These are phyloP conservation scores for Hypocryptadius cinnamomeus DNA, from an alignment of 2,113 vertebrate species.

Conservation along the genomic window DNA sequence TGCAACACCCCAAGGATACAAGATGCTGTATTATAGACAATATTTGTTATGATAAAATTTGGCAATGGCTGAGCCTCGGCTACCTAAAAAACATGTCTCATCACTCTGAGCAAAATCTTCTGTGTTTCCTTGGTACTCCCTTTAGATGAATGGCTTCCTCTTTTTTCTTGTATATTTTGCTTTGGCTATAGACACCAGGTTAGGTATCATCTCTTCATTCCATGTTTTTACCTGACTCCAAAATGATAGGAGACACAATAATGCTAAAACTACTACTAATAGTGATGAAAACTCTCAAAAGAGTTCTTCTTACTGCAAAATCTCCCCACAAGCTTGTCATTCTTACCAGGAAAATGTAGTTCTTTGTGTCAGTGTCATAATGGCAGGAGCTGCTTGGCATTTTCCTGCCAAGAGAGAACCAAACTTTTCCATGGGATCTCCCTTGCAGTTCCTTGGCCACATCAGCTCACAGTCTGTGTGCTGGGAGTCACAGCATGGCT, in stretches of 20 bases:
- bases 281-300: neutral
- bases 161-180: neutral
- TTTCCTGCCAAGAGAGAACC: neutral
- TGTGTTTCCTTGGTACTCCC: neutral
- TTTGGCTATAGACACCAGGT: neutral
- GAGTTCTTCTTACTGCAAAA: neutral
- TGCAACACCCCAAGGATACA: neutral
- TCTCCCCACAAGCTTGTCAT: neutral
- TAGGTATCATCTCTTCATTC: neutral
- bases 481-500: neutral
- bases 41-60: neutral
- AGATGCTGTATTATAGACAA: neutral
- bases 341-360: neutral
- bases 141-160: neutral
- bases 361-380: neutral
- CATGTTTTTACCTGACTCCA: neutral
- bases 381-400: neutral
- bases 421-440: neutral
- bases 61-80: neutral
- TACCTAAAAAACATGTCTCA: neutral
- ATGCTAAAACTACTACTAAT: neutral
- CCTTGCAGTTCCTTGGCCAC: neutral
- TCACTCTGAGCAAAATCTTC: neutral
- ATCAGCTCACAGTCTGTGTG: neutral
- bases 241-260: neutral